Evolutionary conservation across 1,140 invertebrate species (phyloP).

Genomic region (Caenorhabditis remanei): DNA sequence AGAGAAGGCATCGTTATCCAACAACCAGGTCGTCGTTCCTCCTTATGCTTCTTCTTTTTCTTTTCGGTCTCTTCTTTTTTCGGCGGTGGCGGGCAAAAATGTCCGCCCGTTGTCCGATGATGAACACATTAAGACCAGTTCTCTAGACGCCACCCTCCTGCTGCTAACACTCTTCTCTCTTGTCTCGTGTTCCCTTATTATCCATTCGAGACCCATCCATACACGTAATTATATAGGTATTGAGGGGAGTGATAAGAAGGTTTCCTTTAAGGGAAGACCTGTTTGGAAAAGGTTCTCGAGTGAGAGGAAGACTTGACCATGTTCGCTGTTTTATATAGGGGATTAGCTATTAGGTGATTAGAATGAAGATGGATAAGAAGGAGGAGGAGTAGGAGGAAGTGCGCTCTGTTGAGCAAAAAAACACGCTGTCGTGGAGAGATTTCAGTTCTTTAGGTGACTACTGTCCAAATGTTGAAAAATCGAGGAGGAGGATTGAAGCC

Average conservation of each 20-base stretch:
- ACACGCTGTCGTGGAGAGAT: too few species aligned
- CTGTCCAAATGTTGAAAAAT: neutral
- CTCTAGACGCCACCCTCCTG: neutral
- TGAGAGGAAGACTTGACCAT: neutral
- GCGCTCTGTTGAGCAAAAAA: neutral
- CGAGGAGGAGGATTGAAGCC: neutral
- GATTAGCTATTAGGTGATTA: neutral
- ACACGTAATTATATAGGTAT: neutral
- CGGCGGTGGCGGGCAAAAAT: neutral
- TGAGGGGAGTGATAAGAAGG: neutral
- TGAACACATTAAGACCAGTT: conserved; percentile 55
- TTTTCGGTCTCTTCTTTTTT: neutral
- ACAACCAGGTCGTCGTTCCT: neutral
- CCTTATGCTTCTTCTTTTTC: conserved; percentile 43
- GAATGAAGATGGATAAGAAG: neutral
- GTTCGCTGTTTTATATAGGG: neutral
- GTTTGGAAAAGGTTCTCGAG: neutral
- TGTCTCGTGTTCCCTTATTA: too few species aligned
- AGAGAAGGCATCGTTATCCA: neutral
- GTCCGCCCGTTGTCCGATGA: neutral
- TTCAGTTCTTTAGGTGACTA: too few species aligned
- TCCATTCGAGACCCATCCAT: too few species aligned
- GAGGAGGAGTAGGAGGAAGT: too few species aligned
- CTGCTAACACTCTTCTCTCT: neutral
- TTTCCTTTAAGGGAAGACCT: neutral